These are phyloP conservation scores for Tipula helvola DNA, from an alignment of 2,888 invertebrate species.

Conservation along the genomic window DNA sequence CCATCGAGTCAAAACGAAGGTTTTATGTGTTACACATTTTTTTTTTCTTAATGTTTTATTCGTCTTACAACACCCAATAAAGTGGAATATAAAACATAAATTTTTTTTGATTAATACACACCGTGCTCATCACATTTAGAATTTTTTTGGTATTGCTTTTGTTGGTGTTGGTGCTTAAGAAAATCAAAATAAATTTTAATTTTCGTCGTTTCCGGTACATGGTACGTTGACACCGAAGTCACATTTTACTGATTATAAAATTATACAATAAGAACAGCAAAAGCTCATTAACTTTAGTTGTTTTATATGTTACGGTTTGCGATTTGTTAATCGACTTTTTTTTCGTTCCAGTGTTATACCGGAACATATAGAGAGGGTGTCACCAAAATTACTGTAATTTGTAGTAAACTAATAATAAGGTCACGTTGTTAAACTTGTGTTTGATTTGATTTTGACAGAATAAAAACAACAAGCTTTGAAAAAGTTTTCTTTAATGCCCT, in stretches of 20 bases:
- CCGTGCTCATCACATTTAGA: neutral
- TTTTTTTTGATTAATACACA: neutral
- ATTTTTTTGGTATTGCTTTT: neutral
- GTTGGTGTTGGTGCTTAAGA: neutral
- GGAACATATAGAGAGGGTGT: neutral
- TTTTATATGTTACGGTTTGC: neutral
- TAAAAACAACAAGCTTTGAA: no score
- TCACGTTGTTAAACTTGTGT: no score
- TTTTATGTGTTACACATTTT: neutral
- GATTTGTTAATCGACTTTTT: neutral
- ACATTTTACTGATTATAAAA: neutral
- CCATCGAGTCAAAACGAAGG: neutral
- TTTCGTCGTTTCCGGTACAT: neutral
- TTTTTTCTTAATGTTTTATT: neutral
- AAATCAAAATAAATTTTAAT: neutral
- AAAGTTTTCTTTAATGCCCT: no score
- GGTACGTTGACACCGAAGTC: neutral
- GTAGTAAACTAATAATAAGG: no score
- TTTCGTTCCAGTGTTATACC: neutral
- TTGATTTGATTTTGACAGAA: no score
- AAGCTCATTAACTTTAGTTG: neutral
- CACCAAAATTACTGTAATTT: no score
- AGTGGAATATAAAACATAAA: neutral
- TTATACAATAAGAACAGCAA: neutral
- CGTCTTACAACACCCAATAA: neutral